These are phyloP conservation scores for Sthenelais limicola DNA, from an alignment of 2,888 invertebrate species.

Conservation along the genomic window DNA sequence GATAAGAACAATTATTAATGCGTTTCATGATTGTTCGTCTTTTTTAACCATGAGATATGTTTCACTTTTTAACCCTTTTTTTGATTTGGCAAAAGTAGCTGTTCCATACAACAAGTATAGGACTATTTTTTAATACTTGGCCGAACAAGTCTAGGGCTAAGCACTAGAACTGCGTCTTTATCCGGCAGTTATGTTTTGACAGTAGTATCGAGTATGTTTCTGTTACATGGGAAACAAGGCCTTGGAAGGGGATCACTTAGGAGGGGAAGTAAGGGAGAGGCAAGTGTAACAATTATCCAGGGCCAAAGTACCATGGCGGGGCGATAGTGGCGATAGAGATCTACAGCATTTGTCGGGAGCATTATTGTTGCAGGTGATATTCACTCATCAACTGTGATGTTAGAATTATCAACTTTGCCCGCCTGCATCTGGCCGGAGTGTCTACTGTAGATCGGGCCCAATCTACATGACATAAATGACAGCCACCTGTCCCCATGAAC, in stretches of 20 bases:
- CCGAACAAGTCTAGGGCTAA: too few species aligned
- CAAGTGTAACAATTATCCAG: slow-evolving; percentile 20
- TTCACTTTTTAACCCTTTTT: too few species aligned
- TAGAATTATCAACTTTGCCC: background rate
- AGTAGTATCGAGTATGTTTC: background rate
- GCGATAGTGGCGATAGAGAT: background rate
- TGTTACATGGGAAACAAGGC: background rate
- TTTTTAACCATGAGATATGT: too few species aligned
- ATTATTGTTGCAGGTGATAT: slow-evolving; percentile 14
- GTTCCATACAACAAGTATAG: too few species aligned
- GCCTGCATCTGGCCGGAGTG: background rate
- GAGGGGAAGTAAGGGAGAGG: slow-evolving; percentile 29
- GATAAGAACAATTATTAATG: too few species aligned
- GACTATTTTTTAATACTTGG: too few species aligned
- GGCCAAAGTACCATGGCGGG: background rate
- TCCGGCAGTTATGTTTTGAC: slow-evolving; percentile 13
- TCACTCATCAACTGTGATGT: background rate
- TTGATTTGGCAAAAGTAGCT: too few species aligned
- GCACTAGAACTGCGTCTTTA: too few species aligned
- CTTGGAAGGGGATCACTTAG: slow-evolving; percentile 20
- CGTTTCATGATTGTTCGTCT: too few species aligned
- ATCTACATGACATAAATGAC: slow-evolving; percentile 24
- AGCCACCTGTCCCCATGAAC: background rate
- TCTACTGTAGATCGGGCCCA: slow-evolving; percentile 12
- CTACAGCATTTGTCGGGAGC: background rate